These are phyloP conservation scores for Monopis laevigella DNA, from an alignment of 2,888 invertebrate species.

Conservation along the genomic window DNA sequence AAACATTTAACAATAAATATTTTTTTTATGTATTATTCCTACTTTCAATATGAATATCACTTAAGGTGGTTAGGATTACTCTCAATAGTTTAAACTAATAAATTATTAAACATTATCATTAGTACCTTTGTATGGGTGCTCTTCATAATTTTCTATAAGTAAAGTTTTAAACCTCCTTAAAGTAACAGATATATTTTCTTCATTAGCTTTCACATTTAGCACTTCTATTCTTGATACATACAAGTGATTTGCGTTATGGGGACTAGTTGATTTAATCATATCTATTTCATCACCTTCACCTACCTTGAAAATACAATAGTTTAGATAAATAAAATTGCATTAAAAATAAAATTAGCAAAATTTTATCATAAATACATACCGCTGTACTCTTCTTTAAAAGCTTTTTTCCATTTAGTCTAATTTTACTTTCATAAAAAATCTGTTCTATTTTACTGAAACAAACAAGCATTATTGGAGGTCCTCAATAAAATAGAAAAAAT, in stretches of 20 bases:
- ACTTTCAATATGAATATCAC: too few species aligned
- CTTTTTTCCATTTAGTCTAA: constrained; percentile 82
- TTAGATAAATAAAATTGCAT: neutral
- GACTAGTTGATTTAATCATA: constrained; percentile 73
- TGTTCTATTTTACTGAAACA: constrained; percentile 79
- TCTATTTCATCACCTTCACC: constrained; percentile 80
- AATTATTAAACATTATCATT: constrained; percentile 23
- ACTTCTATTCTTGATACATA: constrained; percentile 76
- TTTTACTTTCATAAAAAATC: constrained; percentile 81
- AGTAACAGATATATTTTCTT: constrained; percentile 68
- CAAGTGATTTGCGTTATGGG: constrained; percentile 74
- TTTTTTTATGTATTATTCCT: too few species aligned
- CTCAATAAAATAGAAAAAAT: too few species aligned
- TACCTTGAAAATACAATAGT: constrained; percentile 49
- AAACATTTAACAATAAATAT: too few species aligned
- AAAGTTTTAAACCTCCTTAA: constrained; percentile 74
- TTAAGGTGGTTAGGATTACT: too few species aligned
- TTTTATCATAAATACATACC: constrained; percentile 37
- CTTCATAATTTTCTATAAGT: constrained; percentile 76
- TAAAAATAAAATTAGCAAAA: neutral
- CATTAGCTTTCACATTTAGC: constrained; percentile 56
- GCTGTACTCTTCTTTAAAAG: constrained; percentile 77
- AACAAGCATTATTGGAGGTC: too few species aligned
- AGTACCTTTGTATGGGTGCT: constrained; percentile 52
- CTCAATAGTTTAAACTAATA: constrained; percentile 21